phyloP scores from a whole-genome alignment of 2,888 invertebrate species.

The Junonia oenone region DNA sequence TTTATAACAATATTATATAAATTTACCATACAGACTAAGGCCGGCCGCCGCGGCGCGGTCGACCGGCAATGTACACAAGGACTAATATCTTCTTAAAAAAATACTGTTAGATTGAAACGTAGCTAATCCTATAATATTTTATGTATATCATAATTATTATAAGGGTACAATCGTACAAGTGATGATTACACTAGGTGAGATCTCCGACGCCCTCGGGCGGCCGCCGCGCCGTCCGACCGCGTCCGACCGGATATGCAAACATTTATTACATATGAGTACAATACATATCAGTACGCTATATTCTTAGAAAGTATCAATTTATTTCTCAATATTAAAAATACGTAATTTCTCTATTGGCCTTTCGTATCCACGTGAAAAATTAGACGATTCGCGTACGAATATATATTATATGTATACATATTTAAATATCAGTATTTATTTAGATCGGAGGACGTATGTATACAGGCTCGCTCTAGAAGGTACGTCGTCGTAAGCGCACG shows the following conservation, averaged over 20 bases:
- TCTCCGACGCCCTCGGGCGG: conserved; percentile 73
- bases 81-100: conserved; percentile 80
- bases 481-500: conserved; percentile 78
- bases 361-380: conserved; percentile 75
- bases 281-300: conserved; percentile 67
- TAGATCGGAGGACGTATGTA: conserved; percentile 79
- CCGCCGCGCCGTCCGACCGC: conserved; percentile 69
- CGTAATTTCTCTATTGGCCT: conserved; percentile 78
- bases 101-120: conserved; percentile 80
- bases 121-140: conserved; percentile 71
- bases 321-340: conserved; percentile 79
- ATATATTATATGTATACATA: conserved; percentile 73
- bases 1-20: conserved; percentile 70
- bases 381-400: conserved; percentile 76
- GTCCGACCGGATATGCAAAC: conserved; percentile 76
- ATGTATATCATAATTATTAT: conserved; percentile 70
- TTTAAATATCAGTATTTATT: conserved; percentile 74
- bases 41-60: conserved; percentile 60
- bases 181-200: conserved; percentile 77
- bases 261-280: conserved; percentile 58
- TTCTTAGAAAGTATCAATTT: conserved; percentile 66
- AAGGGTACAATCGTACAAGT: conserved; percentile 74
- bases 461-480: conserved; percentile 78
- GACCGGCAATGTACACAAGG: conserved; percentile 73
- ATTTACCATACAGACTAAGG: conserved; percentile 73